phyloP scores from a whole-genome alignment of 1,140 invertebrate species.

The Drosophila parvula region DNA sequence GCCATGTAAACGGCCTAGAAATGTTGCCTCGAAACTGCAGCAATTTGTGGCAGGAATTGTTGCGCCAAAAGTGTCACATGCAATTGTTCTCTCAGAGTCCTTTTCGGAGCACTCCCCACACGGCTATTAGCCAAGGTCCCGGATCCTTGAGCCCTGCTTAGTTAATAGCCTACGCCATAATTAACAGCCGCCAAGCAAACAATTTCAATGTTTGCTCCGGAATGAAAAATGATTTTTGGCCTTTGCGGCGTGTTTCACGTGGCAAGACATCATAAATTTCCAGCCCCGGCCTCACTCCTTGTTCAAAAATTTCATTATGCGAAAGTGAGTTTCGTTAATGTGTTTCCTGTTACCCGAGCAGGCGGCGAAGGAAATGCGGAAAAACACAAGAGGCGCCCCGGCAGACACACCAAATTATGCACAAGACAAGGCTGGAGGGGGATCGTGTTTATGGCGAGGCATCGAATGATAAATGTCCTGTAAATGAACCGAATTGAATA shows the following conservation, averaged over 20 bases:
- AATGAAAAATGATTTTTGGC: slow-evolving; percentile 71
- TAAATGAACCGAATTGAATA: neutral
- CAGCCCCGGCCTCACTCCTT: slow-evolving; percentile 26
- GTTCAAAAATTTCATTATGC: slow-evolving; percentile 73
- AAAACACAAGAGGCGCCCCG: slow-evolving; percentile 9
- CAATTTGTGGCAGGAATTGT: slow-evolving; percentile 64
- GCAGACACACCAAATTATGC: slow-evolving; percentile 59
- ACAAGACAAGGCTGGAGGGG: slow-evolving; percentile 32
- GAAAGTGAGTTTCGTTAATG: slow-evolving; percentile 78
- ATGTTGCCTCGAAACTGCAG: slow-evolving; percentile 54
- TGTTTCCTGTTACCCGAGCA: slow-evolving; percentile 38
- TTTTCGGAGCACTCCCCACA: neutral
- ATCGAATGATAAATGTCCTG: slow-evolving; percentile 20
- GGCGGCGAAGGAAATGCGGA: slow-evolving; percentile 1
- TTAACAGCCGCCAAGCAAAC: slow-evolving; percentile 69
- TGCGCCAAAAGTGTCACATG: slow-evolving; percentile 67
- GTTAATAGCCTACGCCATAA: slow-evolving; percentile 76
- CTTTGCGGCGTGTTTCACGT: slow-evolving; percentile 47
- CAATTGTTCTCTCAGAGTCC: slow-evolving; percentile 39
- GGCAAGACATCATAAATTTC: slow-evolving; percentile 71
- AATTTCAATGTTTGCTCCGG: slow-evolving; percentile 50
- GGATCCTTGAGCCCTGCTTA: slow-evolving; percentile 43
- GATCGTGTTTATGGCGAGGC: neutral
- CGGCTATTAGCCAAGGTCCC: slow-evolving; percentile 41
- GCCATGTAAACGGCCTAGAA: slow-evolving; percentile 29